A percentile compares a stretch with the other conserved stretches of the same genome.
These are phyloP conservation scores for Cryptus armator DNA, from an alignment of 2,888 invertebrate genomes.

Conservation along the genomic window DNA sequence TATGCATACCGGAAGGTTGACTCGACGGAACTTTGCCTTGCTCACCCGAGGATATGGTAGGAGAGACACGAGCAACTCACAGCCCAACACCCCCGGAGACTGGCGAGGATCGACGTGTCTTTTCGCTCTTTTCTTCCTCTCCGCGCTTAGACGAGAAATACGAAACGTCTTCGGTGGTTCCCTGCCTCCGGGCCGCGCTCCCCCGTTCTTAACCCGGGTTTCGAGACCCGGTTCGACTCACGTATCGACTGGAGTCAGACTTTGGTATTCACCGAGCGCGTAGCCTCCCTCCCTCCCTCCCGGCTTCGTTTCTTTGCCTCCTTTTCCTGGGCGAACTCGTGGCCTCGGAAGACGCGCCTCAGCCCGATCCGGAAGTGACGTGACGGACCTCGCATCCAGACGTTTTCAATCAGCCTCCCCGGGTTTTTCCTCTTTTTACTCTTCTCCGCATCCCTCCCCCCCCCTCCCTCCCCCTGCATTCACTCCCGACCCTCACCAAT, in stretches of 20 bases:
- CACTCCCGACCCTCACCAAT: too few species aligned
- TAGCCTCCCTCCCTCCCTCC: conserved; percentile 29
- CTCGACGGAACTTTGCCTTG: conserved; percentile 64
- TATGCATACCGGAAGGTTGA: conserved; percentile 60
- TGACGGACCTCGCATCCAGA: conserved; percentile 70
- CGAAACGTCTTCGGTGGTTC: conserved; percentile 63
- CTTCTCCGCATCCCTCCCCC: background rate
- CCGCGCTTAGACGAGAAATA: conserved; percentile 56
- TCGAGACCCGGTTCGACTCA: conserved; percentile 33
- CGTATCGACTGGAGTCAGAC: conserved; percentile 66
- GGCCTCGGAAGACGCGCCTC: conserved; percentile 58
- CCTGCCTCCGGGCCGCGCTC: background rate
- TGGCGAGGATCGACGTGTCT: conserved; percentile 65
- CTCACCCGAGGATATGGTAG: conserved; percentile 31
- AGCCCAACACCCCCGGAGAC: conserved; percentile 56
- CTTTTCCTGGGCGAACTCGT: conserved; percentile 60
- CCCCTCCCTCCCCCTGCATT: background rate
- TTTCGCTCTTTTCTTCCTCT: conserved; percentile 33
- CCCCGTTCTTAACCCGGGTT: background rate
- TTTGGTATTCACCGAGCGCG: conserved; percentile 70
- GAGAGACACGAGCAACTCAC: conserved; percentile 18
- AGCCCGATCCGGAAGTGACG: conserved; percentile 70
- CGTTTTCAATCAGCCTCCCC: conserved; percentile 69
- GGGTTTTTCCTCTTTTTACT: conserved; percentile 1
- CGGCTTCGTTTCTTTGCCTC: conserved; percentile 13